Percentiles rank a stretch among this genome's conserved stretches.
phyloP scores from a whole-genome alignment of 2,888 invertebrate species.

The Philonicus albiceps region DNA sequence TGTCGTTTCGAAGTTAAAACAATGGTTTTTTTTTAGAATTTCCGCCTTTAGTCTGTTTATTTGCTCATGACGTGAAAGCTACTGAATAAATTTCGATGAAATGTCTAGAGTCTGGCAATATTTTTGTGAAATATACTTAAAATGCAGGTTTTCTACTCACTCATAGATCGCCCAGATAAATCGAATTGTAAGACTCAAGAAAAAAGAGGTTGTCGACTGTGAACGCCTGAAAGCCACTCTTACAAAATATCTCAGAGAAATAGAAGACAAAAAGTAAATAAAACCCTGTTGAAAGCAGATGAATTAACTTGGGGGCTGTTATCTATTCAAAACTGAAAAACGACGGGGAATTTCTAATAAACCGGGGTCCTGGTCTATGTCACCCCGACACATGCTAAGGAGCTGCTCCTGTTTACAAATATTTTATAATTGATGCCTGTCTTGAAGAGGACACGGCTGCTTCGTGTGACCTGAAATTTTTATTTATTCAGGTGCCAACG shows the following conservation, averaged over 20 bases:
- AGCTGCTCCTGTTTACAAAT: background rate
- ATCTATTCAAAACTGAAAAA: background rate
- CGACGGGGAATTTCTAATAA: background rate
- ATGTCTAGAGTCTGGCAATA: background rate
- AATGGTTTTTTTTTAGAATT: no score
- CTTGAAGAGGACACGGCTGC: background rate
- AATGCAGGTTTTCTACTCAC: background rate
- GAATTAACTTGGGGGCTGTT: background rate
- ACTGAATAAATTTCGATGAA: no score
- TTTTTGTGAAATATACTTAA: background rate
- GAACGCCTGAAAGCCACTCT: background rate
- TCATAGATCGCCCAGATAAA: background rate
- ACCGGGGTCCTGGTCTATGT: background rate
- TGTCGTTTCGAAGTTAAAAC: no score
- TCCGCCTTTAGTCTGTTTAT: no score
- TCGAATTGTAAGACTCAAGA: background rate
- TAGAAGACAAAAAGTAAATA: background rate
- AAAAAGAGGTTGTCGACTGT: background rate
- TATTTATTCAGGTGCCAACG: conserved; percentile 4
- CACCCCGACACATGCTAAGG: background rate
- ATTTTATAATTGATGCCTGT: conserved; percentile 9
- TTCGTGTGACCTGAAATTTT: conserved; percentile 1
- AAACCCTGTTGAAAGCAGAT: background rate
- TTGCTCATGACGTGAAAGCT: no score
- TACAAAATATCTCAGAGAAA: background rate